Conservation (phyloP, 1,140 invertebrate species). For the Drosophila hydei region DNA sequence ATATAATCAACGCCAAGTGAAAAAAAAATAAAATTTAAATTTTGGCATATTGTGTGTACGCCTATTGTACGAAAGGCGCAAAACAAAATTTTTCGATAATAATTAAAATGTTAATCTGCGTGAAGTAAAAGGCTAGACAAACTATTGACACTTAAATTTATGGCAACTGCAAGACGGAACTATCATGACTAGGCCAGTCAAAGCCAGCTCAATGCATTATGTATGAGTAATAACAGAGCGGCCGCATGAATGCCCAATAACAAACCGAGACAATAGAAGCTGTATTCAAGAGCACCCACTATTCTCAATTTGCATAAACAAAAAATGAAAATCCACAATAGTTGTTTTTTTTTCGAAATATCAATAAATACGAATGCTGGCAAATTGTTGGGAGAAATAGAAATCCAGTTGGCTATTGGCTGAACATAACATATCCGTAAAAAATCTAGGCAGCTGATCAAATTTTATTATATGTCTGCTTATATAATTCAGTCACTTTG, state of each 20-base stretch:
- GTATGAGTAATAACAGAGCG: slow-evolving; percentile 75
- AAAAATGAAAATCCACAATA: slow-evolving; percentile 25
- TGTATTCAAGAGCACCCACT: slow-evolving; percentile 80
- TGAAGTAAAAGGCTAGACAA: slow-evolving; percentile 83
- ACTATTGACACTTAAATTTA: slow-evolving; percentile 77
- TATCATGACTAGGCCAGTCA: slow-evolving; percentile 38
- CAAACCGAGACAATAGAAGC: slow-evolving; percentile 55
- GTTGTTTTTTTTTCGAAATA: slow-evolving; percentile 48
- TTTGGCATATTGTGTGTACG: slow-evolving; percentile 34
- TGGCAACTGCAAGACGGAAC: slow-evolving; percentile 79
- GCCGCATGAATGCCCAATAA: slow-evolving; percentile 61
- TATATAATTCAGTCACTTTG: too few species aligned
- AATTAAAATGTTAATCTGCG: slow-evolving; percentile 82
- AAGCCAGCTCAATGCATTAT: slow-evolving; percentile 60
- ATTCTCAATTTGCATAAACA: slow-evolving; percentile 66
- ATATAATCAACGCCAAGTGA: slow-evolving; percentile 55
- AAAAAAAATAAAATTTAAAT: slow-evolving; percentile 75
- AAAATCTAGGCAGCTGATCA: not conserved
- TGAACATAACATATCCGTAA: not conserved
- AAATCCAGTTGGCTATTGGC: not conserved
- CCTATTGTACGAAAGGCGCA: slow-evolving; percentile 36
- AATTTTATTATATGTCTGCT: too few species aligned
- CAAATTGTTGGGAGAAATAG: slow-evolving; percentile 3
- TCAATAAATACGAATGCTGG: slow-evolving; percentile 43
- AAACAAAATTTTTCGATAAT: slow-evolving; percentile 73